A percentile compares a stretch with the other conserved stretches of the same genome.
These are phyloP conservation scores for Falco cherrug DNA, from an alignment of 2,797 vertebrate genomes.

Conservation along the genomic window DNA sequence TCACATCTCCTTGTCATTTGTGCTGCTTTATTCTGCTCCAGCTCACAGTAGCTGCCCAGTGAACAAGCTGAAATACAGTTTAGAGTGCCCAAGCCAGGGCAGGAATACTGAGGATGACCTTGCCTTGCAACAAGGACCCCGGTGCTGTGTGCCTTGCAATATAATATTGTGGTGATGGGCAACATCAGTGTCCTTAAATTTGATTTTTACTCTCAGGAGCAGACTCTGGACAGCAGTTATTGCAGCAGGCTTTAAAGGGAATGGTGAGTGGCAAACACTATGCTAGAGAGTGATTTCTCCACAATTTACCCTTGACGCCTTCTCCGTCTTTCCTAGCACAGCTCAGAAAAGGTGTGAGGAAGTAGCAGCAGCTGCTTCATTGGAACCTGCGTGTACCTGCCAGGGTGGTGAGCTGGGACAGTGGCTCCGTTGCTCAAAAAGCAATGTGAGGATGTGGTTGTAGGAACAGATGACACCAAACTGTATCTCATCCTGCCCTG, in stretches of 20 bases:
- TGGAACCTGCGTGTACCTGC: background rate
- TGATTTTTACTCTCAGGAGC: background rate
- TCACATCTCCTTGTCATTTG: background rate
- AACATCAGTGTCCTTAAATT: background rate
- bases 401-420: background rate
- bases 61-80: background rate
- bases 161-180: too few relatives aligned
- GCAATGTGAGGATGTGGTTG: rapidly evolving
- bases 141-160: background rate
- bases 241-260: background rate
- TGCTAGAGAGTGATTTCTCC: background rate
- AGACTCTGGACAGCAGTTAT: background rate
- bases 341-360: background rate
- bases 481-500: background rate
- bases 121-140: background rate
- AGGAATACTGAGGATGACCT: background rate
- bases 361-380: background rate
- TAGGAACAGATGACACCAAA: background rate
- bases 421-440: background rate
- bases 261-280: background rate
- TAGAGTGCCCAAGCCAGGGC: background rate
- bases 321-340: background rate
- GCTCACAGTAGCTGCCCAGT: background rate
- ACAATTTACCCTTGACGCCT: background rate
- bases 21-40: background rate